These are phyloP conservation scores for Leucoma salicis DNA, from an alignment of 2,888 invertebrate species.

Conservation along the genomic window DNA sequence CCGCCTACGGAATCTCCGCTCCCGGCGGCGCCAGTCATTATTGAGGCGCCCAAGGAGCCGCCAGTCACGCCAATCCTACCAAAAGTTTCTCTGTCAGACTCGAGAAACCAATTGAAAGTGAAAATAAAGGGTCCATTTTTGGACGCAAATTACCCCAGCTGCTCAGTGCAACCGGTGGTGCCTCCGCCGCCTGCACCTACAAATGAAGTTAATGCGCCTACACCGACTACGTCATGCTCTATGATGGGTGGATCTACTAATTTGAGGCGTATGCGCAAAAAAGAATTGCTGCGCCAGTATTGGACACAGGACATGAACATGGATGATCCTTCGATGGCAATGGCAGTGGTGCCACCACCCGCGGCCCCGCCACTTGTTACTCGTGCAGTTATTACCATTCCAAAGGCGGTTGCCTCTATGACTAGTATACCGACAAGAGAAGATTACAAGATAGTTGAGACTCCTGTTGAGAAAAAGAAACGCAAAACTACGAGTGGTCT, in stretches of 20 bases:
- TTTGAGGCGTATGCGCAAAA: constrained; percentile 93
- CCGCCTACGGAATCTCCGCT: constrained; percentile 55
- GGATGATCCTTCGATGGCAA: constrained; percentile 85
- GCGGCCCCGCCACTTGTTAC: constrained; percentile 83
- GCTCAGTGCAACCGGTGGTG: constrained; percentile 81
- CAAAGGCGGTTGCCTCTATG: constrained; percentile 95
- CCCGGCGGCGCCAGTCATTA: constrained; percentile 33
- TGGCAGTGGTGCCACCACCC: constrained; percentile 75
- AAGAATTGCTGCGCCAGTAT: constrained; percentile 90
- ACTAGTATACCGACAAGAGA: constrained; percentile 93
- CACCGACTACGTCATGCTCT: constrained; percentile 63
- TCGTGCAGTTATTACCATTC: constrained; percentile 90
- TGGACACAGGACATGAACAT: constrained; percentile 94
- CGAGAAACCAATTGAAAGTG: constrained; percentile 92
- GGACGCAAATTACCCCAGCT: constrained; percentile 87
- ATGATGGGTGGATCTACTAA: constrained; percentile 86
- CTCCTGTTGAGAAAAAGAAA: constrained; percentile 87
- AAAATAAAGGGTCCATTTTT: constrained; percentile 95
- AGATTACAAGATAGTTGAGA: constrained; percentile 88
- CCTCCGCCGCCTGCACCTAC: constrained; percentile 68
- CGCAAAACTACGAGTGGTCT: constrained; percentile 78
- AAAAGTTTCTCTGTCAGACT: constrained; percentile 89
- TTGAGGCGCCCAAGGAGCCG: constrained; percentile 47
- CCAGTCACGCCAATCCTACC: constrained; percentile 63
- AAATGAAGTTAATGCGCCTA: constrained; percentile 60